Percentiles rank a stretch among this genome's conserved stretches.
Conservation (phyloP, 2,797 vertebrate species). For the Pagetopsis macropterus region DNA sequence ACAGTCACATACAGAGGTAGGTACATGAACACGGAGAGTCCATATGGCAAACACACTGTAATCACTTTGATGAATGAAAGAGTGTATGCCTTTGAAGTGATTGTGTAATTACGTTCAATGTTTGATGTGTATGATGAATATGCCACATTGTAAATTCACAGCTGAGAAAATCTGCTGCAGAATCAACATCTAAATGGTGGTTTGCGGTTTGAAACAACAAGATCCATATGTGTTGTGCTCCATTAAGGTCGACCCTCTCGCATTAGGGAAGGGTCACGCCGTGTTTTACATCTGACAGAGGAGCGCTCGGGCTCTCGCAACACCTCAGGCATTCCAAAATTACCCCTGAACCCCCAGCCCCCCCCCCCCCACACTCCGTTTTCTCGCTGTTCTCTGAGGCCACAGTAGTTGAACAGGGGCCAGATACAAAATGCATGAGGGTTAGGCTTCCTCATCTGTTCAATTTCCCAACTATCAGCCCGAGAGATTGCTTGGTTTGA, state of each 20-base stretch:
- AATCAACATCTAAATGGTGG: conserved; percentile 80
- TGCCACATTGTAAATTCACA: conserved; percentile 79
- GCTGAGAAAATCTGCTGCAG: conserved; percentile 76
- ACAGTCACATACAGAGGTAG: conserved; percentile 75
- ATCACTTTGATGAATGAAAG: conserved; percentile 82
- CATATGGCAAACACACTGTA: conserved; percentile 81
- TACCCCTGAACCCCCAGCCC: conserved; percentile 30
- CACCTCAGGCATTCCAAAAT: conserved; percentile 68
- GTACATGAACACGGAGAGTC: conserved; percentile 77
- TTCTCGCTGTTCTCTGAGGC: conserved; percentile 52
- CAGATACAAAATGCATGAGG: conserved; percentile 86
- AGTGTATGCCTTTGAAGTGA: conserved; percentile 80
- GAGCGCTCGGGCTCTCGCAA: conserved; percentile 64
- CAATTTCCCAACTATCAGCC: conserved; percentile 86
- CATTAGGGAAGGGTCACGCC: conserved; percentile 71
- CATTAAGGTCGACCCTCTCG: conserved; percentile 68
- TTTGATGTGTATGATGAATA: conserved; percentile 82
- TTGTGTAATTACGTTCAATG: conserved; percentile 80
- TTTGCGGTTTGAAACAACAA: conserved; percentile 74
- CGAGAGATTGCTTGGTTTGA: conserved; percentile 83
- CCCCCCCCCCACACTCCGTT: conserved; percentile 17
- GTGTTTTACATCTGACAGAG: conserved; percentile 79
- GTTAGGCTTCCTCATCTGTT: conserved; percentile 83
- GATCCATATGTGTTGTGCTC: conserved; percentile 77
- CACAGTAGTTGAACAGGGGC: conserved; percentile 69